phyloP scores from a whole-genome alignment of 1,140 invertebrate genomes.

The Vollenhovia emeryi region DNA sequence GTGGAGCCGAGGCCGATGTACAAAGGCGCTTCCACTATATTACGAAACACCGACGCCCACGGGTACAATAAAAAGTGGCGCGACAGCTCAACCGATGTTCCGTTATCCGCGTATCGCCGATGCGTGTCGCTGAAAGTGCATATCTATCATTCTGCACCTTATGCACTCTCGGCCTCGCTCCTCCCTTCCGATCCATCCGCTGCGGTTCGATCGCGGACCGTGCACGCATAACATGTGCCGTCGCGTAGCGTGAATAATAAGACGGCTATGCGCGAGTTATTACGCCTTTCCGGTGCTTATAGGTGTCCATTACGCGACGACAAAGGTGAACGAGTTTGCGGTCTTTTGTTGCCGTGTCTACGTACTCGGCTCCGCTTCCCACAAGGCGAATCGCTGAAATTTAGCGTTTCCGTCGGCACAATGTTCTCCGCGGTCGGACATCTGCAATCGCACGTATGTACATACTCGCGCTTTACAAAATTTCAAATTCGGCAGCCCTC shows the following conservation, averaged over 20 bases:
- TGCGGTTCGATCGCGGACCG: conserved; percentile 51
- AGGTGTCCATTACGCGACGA: conserved; percentile 80
- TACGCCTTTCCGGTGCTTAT: conserved; percentile 81
- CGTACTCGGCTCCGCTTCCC: conserved; percentile 49
- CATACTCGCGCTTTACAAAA: not conserved
- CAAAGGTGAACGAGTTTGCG: conserved; percentile 51
- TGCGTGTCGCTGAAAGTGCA: conserved; percentile 30
- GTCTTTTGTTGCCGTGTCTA: conserved; percentile 75
- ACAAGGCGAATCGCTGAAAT: conserved; percentile 62
- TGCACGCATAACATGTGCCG: conserved; percentile 75
- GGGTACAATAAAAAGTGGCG: conserved; percentile 37
- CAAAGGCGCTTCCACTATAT: conserved; percentile 32
- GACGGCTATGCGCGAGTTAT: conserved; percentile 79
- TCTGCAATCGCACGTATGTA: conserved; percentile 13
- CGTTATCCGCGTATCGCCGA: conserved; percentile 18
- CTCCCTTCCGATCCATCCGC: conserved; percentile 35
- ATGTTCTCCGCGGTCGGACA: conserved; percentile 49
- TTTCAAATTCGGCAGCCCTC: not conserved
- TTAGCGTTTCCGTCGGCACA: conserved; percentile 69
- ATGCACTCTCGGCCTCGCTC: conserved; percentile 38
- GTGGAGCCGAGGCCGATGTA: conserved; percentile 5
- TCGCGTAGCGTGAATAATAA: conserved; percentile 77
- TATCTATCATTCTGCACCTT: conserved; percentile 31
- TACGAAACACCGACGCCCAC: conserved; percentile 37
- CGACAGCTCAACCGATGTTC: conserved; percentile 28